Conservation (phyloP, 2,113 vertebrate species). For the Alethe diademata region DNA sequence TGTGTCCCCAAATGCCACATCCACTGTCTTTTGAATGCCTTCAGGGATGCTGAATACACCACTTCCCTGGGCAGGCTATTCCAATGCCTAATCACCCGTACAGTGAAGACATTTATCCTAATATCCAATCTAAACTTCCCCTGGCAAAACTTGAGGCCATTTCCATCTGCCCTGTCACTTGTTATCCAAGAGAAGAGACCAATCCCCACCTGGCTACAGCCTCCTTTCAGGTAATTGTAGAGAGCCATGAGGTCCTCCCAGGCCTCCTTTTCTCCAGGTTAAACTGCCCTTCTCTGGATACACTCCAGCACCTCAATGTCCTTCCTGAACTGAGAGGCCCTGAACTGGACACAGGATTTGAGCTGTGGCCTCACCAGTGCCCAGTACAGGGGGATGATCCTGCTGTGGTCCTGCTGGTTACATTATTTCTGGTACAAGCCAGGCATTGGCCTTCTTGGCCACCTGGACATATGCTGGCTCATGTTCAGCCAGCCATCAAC, state of each 20-base stretch:
- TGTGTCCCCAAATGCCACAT: background rate
- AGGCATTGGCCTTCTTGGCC: background rate
- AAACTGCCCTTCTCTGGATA: background rate
- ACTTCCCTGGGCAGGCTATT: background rate
- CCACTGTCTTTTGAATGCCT: background rate
- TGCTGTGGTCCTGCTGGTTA: background rate
- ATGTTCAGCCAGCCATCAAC: background rate
- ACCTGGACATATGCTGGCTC: background rate
- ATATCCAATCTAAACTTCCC: background rate
- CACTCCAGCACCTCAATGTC: fast-evolving
- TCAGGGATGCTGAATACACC: background rate
- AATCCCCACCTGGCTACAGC: background rate
- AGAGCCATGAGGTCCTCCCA: fast-evolving
- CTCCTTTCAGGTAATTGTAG: background rate
- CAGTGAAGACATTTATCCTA: background rate
- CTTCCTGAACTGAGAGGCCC: background rate
- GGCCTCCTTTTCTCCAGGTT: background rate
- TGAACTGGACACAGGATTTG: fast-evolving
- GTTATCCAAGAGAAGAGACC: background rate
- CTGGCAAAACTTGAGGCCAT: background rate
- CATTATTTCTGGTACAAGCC: background rate
- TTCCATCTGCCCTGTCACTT: background rate
- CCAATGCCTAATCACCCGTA: background rate
- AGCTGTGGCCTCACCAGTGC: background rate
- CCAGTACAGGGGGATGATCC: background rate